Evolutionary conservation across 1,140 invertebrate species (phyloP), one percentile per base, ranked within the genome.

Genomic region (Mylabris phalerata): DNA sequence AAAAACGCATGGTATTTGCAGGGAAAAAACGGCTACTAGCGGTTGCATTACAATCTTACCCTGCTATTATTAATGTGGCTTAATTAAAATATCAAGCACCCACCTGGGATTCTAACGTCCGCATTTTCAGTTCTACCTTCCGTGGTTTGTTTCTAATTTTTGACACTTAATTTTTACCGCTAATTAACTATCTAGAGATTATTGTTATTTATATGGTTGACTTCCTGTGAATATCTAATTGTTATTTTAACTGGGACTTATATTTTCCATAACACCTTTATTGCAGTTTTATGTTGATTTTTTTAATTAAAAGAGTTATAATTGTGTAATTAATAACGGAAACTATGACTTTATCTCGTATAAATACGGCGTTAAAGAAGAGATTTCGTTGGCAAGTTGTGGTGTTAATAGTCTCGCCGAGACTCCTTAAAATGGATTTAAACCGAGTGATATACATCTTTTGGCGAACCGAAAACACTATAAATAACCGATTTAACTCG

Each of bases 321-420:
- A 65, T 65, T 67, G 62, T 45, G 61, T 63, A 60, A 65, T 67
- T 67, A 67, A 67, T 67, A 67, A 67, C 55, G 61, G 61, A 67
- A 65, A 54, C 50, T 26, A 47, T 48, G 63, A 52, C 61, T 45
- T 61, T 67, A 65, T 65, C 65, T 56, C 44, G 27, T 47, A 48
- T 61, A 62, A 60, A 66, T 66, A 62, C 55, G 41, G 32, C 32
- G 32, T 32, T 32, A 32, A 27, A 50, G 10, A 50, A 27, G 44
- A 27, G 50, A 47, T 54, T 64, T 57, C 55, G 47, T 60, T 60
- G 50, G 25, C 44, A 54, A 54, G 25, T 54, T 54, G 51, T 42
- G 45, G 51, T 45, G 51, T 54, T 54, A 54, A 54, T 54, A 54
- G 51, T 54, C 51, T 45, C 51, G 51, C 25, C 9, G 51, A 54